Conservation (phyloP, 1,140 invertebrate species). For the Vollenhovia emeryi region DNA sequence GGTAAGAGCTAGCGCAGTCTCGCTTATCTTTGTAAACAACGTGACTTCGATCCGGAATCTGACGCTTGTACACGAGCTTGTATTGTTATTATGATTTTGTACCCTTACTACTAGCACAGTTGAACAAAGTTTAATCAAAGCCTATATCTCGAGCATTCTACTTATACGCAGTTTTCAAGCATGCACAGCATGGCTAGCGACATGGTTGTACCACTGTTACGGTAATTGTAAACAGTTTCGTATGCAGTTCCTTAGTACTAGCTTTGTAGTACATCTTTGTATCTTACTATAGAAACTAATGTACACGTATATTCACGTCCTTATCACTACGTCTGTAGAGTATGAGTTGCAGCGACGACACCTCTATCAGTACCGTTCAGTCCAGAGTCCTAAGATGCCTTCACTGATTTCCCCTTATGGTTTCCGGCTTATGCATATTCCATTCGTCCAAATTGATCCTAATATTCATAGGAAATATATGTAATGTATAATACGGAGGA, state of each 20-base stretch:
- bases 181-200: conserved; percentile 28
- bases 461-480: conserved; percentile 51
- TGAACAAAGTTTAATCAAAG: conserved; percentile 9
- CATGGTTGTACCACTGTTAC: conserved; percentile 24
- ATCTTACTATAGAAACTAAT: conserved; percentile 25
- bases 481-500: conserved; percentile 28
- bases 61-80: conserved; percentile 51
- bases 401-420: conserved; percentile 30
- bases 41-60: conserved; percentile 48
- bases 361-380: conserved; percentile 49
- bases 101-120: conserved; percentile 3
- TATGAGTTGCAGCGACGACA: conserved; percentile 63
- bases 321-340: conserved; percentile 58
- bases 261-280: not conserved
- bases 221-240: not conserved
- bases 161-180: conserved; percentile 36
- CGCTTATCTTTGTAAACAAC: conserved; percentile 56
- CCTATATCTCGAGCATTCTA: conserved; percentile 5
- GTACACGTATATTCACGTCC: not conserved
- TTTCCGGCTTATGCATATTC: conserved; percentile 26
- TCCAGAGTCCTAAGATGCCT: conserved; percentile 52
- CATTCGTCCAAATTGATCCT: conserved; percentile 46
- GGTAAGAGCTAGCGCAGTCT: conserved; percentile 87
- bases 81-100: conserved; percentile 36
- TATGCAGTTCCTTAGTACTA: conserved; percentile 9